Base-by-base conservation (phyloP, 2,113 vertebrate genomes). In the Salvelinus namaycush region DNA sequence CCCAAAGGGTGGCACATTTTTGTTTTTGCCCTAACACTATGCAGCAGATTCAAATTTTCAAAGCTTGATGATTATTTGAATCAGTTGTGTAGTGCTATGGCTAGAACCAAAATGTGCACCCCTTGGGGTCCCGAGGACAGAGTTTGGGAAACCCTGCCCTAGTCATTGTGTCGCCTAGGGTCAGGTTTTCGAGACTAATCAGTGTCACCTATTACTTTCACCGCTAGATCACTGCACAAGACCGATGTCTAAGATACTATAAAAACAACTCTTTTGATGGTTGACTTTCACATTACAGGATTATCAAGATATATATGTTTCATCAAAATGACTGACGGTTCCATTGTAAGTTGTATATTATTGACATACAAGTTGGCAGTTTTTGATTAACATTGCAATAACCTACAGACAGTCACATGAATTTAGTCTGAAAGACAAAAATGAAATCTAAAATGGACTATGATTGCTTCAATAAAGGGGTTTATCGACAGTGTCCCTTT, bases 401-500 rank as follows among this genome's bases (percentile, higher is more conserved):
- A 78, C 68, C 74, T 64, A 44, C 62, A 78, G 71, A 68, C 51
- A 31, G 34, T 64, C 69, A 64, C 60, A 72, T 72, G 83, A 83
- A 83, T 77, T 77, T 77, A 74, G 70, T 72, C 49, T 31, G 48
- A 59, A 62, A 76, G 72, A 87, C 44, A 78, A 82, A 77, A 59
- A 68, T 79, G 68, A 75, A 76, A 70, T 73, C 62, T 75, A 75
- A 82, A 68, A 48, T 72, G 65, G 49, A 75, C 49, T 71, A 34
- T 84, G 83, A 81, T 83, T 87, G 83, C 76, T 78, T 81, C 76
- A 77, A 84, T 84, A 83, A 84, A 79, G 77, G 75, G 70, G 77
- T 87, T 87, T 87, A 84, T 87, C 81, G 77, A 76, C 71, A 87
- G 83, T 78, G 76, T 83, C 83, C 75, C 79, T 83, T 83, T 79